Evolutionary conservation across 2,888 invertebrate genomes (phyloP).

Genomic region (Caenorhabditis sinica): DNA sequence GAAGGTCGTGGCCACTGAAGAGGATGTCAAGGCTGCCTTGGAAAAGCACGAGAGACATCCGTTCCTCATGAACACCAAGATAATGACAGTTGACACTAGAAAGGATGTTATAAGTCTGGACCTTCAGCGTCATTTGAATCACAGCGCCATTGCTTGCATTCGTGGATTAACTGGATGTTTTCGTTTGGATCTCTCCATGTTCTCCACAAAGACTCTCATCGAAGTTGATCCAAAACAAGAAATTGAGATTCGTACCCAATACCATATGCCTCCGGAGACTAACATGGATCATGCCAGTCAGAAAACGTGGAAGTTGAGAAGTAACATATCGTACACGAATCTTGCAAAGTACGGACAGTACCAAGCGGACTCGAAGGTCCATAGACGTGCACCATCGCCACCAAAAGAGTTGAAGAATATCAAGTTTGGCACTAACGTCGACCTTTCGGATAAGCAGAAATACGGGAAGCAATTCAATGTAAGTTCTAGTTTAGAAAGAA

Average conservation of each 20-base stretch:
- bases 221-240: constrained; percentile 92
- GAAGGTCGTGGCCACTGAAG: constrained; percentile 20
- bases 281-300: constrained; percentile 91
- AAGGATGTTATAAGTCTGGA: constrained; percentile 97
- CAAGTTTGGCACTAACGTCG: constrained; percentile 98
- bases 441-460: constrained; percentile 96
- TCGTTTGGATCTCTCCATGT: constrained; percentile 91
- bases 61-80: constrained; percentile 75
- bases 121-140: constrained; percentile 88
- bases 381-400: constrained; percentile 25
- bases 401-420: constrained; percentile 85
- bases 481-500: constrained; percentile 15
- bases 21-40: constrained; percentile 25
- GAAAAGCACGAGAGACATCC: constrained; percentile 46
- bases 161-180: constrained; percentile 85
- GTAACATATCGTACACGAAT: constrained; percentile 95
- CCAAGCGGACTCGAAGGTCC: constrained; percentile 91
- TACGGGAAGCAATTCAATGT: constrained; percentile 93
- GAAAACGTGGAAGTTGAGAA: constrained; percentile 94
- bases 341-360: constrained; percentile 98
- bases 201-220: constrained; percentile 97
- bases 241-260: constrained; percentile 84
- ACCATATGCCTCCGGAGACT: constrained; percentile 94
- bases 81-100: constrained; percentile 91
- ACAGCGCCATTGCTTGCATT: constrained; percentile 87